phyloP scores from a whole-genome alignment of 1,140 invertebrate species.

The Battus philenor region DNA sequence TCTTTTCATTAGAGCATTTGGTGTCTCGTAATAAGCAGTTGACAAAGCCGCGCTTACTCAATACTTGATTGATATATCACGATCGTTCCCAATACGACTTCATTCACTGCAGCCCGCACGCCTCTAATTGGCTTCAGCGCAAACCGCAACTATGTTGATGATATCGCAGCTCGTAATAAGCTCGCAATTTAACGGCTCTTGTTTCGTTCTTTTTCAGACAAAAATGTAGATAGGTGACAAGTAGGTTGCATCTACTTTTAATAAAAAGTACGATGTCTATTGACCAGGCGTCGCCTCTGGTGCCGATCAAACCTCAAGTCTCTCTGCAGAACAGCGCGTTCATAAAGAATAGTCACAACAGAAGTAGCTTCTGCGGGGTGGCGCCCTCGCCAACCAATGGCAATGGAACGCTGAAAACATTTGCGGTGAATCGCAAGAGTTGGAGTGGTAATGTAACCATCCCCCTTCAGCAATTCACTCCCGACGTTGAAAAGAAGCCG shows the following conservation, averaged over 20 bases:
- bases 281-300: constrained; percentile 71
- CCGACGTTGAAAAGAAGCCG: constrained; percentile 48
- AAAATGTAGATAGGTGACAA: constrained; percentile 66
- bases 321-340: constrained; percentile 68
- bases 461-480: constrained; percentile 63
- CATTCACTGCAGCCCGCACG: constrained; percentile 12
- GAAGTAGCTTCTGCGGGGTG: constrained; percentile 73
- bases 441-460: constrained; percentile 74
- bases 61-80: constrained; percentile 22
- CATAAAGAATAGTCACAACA: constrained; percentile 71
- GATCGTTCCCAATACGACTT: constrained; percentile 20
- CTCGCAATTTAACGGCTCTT: constrained; percentile 27
- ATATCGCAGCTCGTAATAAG: constrained; percentile 27
- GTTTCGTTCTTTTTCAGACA: constrained; percentile 66
- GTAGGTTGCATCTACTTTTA: constrained; percentile 47
- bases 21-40: constrained; percentile 16
- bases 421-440: constrained; percentile 71
- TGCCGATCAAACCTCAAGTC: constrained; percentile 74
- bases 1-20: too few relatives aligned
- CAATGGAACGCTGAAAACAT: constrained; percentile 68
- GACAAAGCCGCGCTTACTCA: constrained; percentile 27
- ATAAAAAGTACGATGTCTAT: constrained; percentile 69
- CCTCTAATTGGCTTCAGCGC: constrained; percentile 19
- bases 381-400: constrained; percentile 60
- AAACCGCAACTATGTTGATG: constrained; percentile 53